These are phyloP conservation scores for Telmatherina bonti DNA, from an alignment of 2,797 vertebrate species.

Conservation along the genomic window DNA sequence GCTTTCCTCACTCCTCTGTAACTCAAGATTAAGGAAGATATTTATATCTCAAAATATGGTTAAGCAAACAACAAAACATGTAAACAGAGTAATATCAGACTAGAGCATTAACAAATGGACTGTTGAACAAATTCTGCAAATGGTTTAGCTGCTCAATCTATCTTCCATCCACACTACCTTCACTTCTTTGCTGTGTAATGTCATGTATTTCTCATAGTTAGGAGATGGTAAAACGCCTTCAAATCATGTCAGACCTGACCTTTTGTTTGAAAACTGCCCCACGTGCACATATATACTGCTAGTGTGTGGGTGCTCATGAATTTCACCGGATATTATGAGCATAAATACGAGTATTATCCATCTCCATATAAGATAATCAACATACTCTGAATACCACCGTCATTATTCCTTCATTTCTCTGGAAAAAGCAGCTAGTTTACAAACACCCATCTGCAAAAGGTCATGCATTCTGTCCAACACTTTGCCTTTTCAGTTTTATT, in stretches of 20 bases:
- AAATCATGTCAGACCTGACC: conserved; percentile 72
- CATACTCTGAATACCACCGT: conserved; percentile 58
- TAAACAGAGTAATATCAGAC: not conserved
- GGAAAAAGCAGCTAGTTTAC: conserved; percentile 44
- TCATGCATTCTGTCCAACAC: conserved; percentile 55
- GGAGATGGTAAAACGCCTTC: conserved; percentile 45
- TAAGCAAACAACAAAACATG: not conserved
- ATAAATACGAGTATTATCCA: conserved; percentile 25
- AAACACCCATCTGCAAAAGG: conserved; percentile 75
- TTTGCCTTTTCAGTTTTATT: conserved; percentile 59
- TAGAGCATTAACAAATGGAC: not conserved
- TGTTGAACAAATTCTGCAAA: not conserved
- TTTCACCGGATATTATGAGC: conserved; percentile 35
- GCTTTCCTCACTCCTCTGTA: too few relatives aligned
- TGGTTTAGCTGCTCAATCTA: conserved; percentile 19
- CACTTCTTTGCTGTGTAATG: conserved; percentile 24
- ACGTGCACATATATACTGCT: conserved; percentile 30
- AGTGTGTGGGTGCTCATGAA: conserved; percentile 25
- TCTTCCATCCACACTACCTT: conserved; percentile 16
- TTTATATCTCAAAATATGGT: conserved; percentile 10
- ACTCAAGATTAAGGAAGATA: conserved; percentile 11
- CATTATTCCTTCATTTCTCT: conserved; percentile 61
- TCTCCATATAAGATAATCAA: conserved; percentile 32
- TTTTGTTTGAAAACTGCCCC: conserved; percentile 61
- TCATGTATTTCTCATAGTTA: conserved; percentile 40